Percentiles rank a stretch among this genome's conserved stretches.
Evolutionary conservation across 1,140 invertebrate genomes (phyloP).

Genomic region (Dinothrombium tinctorium): DNA sequence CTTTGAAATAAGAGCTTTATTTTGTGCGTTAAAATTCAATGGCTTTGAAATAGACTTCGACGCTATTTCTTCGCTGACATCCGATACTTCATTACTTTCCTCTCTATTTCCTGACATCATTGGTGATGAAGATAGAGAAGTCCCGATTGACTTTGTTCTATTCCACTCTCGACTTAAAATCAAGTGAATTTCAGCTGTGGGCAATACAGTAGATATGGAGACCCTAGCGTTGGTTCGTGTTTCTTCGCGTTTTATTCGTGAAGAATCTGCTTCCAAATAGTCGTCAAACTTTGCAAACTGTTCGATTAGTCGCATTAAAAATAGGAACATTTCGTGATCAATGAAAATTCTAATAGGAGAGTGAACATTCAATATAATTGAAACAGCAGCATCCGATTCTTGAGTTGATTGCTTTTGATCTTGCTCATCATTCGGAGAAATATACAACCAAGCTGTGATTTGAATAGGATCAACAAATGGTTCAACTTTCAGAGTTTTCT

Average conservation of each 20-base stretch:
- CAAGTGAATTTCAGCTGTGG: constrained; percentile 1
- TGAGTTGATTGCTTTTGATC: neutral
- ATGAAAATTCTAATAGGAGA: constrained; percentile 4
- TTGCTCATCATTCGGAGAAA: neutral
- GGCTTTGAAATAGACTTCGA: too few relatives aligned
- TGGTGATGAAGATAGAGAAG: neutral
- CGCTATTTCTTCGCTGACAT: too few relatives aligned
- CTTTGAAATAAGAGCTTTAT: too few relatives aligned
- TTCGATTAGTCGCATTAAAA: constrained; percentile 8
- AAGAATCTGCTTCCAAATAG: constrained; percentile 5
- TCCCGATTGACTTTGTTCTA: neutral
- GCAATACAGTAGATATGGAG: constrained; percentile 3
- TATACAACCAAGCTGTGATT: constrained; percentile 1
- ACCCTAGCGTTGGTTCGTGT: neutral
- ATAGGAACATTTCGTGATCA: constrained; percentile 8
- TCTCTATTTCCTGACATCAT: too few relatives aligned
- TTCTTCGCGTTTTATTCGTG: constrained; percentile 5
- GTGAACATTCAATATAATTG: constrained; percentile 2
- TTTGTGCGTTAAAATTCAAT: too few relatives aligned
- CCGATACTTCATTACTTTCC: too few relatives aligned
- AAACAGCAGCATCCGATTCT: neutral
- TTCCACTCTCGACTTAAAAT: neutral
- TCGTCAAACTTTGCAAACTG: constrained; percentile 6
- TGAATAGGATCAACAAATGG: constrained; percentile 5
- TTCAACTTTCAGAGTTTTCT: neutral